These are phyloP conservation scores for Botia kubotai DNA, from an alignment of 2,797 vertebrate genomes.

Conservation along the genomic window DNA sequence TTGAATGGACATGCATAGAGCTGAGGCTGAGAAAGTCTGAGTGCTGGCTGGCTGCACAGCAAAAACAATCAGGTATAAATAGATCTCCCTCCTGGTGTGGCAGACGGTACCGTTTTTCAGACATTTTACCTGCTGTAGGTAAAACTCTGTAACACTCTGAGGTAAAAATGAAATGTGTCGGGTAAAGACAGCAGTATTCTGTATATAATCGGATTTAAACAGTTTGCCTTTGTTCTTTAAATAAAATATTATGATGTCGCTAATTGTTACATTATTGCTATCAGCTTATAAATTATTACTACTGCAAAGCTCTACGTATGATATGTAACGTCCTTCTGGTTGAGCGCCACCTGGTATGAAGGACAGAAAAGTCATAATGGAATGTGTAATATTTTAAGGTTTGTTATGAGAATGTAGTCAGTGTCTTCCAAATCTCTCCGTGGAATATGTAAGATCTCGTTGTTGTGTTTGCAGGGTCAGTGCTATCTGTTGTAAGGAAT, in stretches of 20 bases:
- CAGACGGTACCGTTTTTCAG: slow-evolving; percentile 10
- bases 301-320: neutral
- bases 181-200: neutral
- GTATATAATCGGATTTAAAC: slow-evolving; percentile 1
- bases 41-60: slow-evolving; percentile 55
- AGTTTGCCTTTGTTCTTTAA: neutral
- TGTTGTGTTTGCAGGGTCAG: slow-evolving; percentile 22
- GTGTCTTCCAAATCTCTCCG: neutral
- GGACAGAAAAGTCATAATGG: neutral
- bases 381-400: slow-evolving; percentile 29
- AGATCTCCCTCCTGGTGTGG: slow-evolving; percentile 53
- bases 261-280: neutral
- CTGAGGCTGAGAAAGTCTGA: slow-evolving; percentile 53
- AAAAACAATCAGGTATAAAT: slow-evolving; percentile 75
- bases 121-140: no score
- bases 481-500: slow-evolving; percentile 1
- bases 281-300: neutral
- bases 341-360: neutral
- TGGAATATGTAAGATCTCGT: neutral
- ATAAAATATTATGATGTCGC: neutral
- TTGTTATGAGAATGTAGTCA: slow-evolving; percentile 9
- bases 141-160: neutral
- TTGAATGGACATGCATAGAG: slow-evolving; percentile 53
- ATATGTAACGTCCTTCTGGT: neutral
- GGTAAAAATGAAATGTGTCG: neutral